Base-by-base conservation (phyloP, 1,140 invertebrate species). In the Macrobrachium rosenbergii region DNA sequence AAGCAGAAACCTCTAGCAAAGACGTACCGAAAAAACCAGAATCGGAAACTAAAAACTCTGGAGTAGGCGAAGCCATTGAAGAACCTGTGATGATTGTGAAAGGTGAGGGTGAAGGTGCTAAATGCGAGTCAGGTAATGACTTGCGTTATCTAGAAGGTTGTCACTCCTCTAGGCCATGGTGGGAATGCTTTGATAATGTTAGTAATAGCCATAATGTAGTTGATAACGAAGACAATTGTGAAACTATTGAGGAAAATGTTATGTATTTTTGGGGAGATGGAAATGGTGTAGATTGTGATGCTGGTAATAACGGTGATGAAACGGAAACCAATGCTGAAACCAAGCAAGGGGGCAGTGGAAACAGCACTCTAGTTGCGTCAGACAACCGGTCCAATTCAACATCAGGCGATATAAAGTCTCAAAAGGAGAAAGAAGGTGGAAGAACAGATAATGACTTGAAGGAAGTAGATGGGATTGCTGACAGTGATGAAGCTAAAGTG, bases 61-160 rank as follows among this genome's bases (percentile, higher is more conserved):
- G n/a, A 10, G 59, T 67, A 52, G 80, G 75, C 19, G 83, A 96
- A 91, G 94, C 93, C 87, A 94, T 96, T 76, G 94, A 94, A 91
- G 95, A 96, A 91, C 94, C 94, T 10, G 92, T 95, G 0, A 94
- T 96, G 93, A 94, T 94, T 91, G 93, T 96, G 90, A 93, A 93
- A 89, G 96, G 96, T 3, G 94, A 95, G 90, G 96, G 96, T 83
- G 93, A 93, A 67, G 96, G 96, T n/a, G 92, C 91, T 37, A 94
- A 95, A n/a, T 96, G 95, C 90, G 92, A 94, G 43, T 94, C 94
- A 16, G 95, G 95, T 5, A 95, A 95, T 91, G 93, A 89, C 23
- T 37, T 79, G 19, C 62, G 59, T 60, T 52, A 83, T 21, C 43
- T 58, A 77, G 58, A 19, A 37, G 69, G 37, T 60, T 28, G 16